A percentile compares a stretch with the other conserved stretches of the same genome.
These are phyloP conservation scores for Alethe diademata DNA, from an alignment of 2,113 vertebrate genomes.

Conservation along the genomic window DNA sequence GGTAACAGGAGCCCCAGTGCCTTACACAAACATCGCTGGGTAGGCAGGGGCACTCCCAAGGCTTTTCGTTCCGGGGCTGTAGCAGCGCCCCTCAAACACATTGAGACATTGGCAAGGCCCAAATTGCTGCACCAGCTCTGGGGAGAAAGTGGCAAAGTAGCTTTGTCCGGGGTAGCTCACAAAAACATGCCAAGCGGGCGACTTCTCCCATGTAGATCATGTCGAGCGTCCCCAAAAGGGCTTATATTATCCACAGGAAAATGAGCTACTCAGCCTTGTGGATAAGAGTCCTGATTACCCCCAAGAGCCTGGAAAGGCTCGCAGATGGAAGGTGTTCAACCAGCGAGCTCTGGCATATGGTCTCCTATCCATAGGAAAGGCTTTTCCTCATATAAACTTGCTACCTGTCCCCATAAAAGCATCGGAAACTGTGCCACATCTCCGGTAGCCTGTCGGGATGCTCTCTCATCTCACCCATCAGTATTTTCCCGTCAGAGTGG, in stretches of 20 bases:
- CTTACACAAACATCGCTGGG: background rate
- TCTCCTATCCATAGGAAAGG: background rate
- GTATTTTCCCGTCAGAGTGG: rapidly evolving
- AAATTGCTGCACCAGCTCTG: background rate
- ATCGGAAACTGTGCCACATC: rapidly evolving
- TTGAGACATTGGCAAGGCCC: background rate
- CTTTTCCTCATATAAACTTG: background rate
- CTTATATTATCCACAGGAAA: background rate
- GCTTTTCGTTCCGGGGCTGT: background rate
- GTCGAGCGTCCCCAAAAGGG: background rate
- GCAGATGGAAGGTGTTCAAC: background rate
- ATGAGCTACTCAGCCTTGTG: background rate
- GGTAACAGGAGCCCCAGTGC: background rate
- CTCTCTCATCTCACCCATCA: rapidly evolving
- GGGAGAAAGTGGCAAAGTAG: background rate
- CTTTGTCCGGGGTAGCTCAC: background rate
- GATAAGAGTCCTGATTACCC: background rate
- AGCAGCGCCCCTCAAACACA: background rate
- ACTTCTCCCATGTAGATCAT: rapidly evolving
- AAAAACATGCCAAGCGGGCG: background rate
- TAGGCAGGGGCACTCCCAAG: background rate
- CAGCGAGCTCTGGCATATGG: rapidly evolving
- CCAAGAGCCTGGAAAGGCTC: background rate
- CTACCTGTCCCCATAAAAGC: background rate
- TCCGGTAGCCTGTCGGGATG: background rate